A percentile compares a stretch with the other conserved stretches of the same genome.
Conservation (phyloP, 2,113 vertebrate genomes). For the Barbus barbus region DNA sequence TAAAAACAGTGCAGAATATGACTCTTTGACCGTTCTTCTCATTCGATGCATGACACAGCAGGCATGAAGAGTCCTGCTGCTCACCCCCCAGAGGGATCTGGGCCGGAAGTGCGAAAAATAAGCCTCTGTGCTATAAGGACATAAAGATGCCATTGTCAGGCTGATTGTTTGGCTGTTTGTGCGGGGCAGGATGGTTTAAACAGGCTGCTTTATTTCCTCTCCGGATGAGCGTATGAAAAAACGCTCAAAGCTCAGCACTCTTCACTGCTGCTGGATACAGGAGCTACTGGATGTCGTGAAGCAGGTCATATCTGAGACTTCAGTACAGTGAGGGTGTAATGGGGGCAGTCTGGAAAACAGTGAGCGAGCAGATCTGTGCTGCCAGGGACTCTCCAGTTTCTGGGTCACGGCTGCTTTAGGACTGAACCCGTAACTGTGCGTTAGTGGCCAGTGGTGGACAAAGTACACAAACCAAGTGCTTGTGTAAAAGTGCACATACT, state of each 20-base stretch:
- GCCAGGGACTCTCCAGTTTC: background rate
- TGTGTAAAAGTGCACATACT: too few species aligned
- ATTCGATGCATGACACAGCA: background rate
- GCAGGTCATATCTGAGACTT: background rate
- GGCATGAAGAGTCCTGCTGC: background rate
- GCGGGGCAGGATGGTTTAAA: background rate
- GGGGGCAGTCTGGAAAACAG: too few species aligned
- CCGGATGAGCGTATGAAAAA: background rate
- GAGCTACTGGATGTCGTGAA: background rate
- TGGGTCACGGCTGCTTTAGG: background rate
- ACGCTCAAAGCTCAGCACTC: background rate
- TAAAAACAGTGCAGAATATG: too few species aligned
- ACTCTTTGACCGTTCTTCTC: too few species aligned
- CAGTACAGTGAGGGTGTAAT: background rate
- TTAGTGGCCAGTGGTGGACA: too few species aligned
- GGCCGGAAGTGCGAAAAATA: background rate
- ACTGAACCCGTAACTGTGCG: background rate
- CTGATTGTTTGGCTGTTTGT: constrained; percentile 1
- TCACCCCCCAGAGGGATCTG: background rate
- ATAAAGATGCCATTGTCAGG: constrained; percentile 19
- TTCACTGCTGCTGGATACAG: background rate
- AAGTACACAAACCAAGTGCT: too few species aligned
- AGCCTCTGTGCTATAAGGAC: background rate
- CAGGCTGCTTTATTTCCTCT: background rate
- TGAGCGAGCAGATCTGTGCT: background rate